Evolutionary conservation across 2,888 invertebrate species (phyloP), one percentile per base, ranked within the genome.

Genomic region (Andricus quercusramuli): DNA sequence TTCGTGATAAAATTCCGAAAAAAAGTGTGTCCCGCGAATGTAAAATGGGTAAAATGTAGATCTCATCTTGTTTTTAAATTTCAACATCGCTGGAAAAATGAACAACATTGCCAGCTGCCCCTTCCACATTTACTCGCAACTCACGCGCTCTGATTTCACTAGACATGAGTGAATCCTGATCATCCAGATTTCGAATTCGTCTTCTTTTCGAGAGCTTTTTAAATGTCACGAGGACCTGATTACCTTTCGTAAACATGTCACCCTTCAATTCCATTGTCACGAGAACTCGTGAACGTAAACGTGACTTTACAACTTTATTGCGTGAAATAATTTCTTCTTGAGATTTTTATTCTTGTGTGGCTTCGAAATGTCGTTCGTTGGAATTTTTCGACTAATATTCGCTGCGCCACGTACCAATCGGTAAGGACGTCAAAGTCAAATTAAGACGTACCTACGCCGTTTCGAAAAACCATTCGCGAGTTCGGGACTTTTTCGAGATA

Each of bases 91-190:
- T 29, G 51, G 76, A 68, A 79, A 67, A 76, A 76, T 79, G 79
- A 68, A 81, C 66, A 74, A 51, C 15, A 74, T 51, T 77, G 64
- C 15, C 6, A 29, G 64, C 44, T 41, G 25, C 41, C 56, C 62
- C 70, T 74, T 74, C 79, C 79, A 79, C 66, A 66, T 77, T 56
- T 56, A 51, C 15, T 74, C 32, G 11, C 20, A n/a, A 47, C 32
- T 74, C 74, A 74, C 70, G 70, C 47, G 70, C 47, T 47, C 41
- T 62, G 77, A 77, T 83, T 83, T 83, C 79, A 56, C 82, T 76
- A 79, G 62, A 80, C 70, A 32, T 6, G n/a, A 74, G n/a, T 74
- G n/a, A 15, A 37, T 74, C 51, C 20, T 51, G 17, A 70, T 70
- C 29, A 56, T 74, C 51, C 25, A 11, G 9, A 70, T 70, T n/a